Evolutionary conservation across 2,888 invertebrate species (phyloP).

Genomic region (Microchrysa polita): DNA sequence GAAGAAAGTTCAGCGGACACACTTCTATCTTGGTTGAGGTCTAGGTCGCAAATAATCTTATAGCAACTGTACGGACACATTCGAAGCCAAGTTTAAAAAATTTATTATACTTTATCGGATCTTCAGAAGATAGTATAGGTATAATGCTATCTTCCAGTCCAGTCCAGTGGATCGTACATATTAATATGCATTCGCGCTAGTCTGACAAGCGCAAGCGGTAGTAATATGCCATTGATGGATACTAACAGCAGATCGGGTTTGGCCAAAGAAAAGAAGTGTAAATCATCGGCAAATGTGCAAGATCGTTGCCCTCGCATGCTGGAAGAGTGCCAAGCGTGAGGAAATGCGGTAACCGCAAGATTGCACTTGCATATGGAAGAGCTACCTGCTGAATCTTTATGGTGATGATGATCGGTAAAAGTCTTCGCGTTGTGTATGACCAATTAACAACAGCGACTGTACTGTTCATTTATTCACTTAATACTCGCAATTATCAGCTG

Average conservation of each 20-base stretch:
- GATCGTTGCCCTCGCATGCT: constrained; percentile 36
- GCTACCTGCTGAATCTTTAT: too few relatives aligned
- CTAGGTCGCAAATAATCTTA: constrained; percentile 62
- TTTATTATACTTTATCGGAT: not conserved
- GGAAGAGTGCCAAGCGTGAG: not conserved
- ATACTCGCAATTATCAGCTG: not conserved
- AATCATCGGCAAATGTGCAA: not conserved
- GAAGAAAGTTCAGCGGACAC: constrained; percentile 49
- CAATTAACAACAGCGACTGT: too few relatives aligned
- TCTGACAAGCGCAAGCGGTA: not conserved
- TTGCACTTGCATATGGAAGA: too few relatives aligned
- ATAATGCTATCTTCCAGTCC: not conserved
- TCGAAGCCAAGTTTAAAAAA: constrained; percentile 21
- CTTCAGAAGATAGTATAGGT: constrained; percentile 25
- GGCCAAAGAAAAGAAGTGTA: constrained; percentile 8
- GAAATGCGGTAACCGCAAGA: too few relatives aligned
- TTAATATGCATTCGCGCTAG: not conserved
- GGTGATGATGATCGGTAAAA: constrained; percentile 3
- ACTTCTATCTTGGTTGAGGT: constrained; percentile 63
- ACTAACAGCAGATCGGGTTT: constrained; percentile 9
- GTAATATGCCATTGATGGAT: not conserved
- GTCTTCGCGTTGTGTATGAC: not conserved
- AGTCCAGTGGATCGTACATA: not conserved
- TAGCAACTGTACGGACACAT: constrained; percentile 47
- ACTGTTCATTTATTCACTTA: too few relatives aligned